Percentiles rank a stretch among this genome's conserved stretches.
phyloP scores from a whole-genome alignment of 1,140 invertebrate species.

The Saxidomus purpurata region DNA sequence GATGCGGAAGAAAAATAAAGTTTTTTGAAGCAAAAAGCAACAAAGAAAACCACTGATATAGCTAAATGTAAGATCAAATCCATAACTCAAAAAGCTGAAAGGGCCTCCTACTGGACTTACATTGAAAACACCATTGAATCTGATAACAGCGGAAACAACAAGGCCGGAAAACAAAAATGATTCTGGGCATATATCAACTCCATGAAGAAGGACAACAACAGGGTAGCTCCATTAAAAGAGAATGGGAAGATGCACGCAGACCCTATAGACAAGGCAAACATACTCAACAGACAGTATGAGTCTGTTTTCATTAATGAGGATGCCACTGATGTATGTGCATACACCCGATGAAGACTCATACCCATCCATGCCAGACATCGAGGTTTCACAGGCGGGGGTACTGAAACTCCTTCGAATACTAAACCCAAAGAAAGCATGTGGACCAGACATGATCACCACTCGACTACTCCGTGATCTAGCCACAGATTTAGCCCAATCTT shows the following conservation, averaged over 20 bases:
- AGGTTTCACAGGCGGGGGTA: background rate
- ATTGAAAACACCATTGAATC: slow-evolving; percentile 25
- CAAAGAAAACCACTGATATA: background rate
- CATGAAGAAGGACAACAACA: slow-evolving; percentile 28
- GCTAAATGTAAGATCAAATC: slow-evolving; percentile 15
- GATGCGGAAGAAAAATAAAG: background rate
- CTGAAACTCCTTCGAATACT: background rate
- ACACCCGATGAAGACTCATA: background rate
- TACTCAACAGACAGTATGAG: too few species aligned
- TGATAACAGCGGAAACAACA: background rate
- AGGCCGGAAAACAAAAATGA: background rate
- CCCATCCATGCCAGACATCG: slow-evolving; percentile 42
- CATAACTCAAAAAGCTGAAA: background rate
- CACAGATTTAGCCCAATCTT: background rate
- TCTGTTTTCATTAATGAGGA: too few species aligned
- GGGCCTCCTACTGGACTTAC: background rate
- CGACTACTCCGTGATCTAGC: background rate
- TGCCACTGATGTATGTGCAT: background rate
- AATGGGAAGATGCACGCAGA: slow-evolving; percentile 38
- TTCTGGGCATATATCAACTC: slow-evolving; percentile 58
- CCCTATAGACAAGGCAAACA: slow-evolving; percentile 27
- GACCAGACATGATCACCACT: slow-evolving; percentile 34
- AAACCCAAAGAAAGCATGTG: slow-evolving; percentile 11
- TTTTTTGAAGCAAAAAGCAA: background rate
- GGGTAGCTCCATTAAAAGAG: slow-evolving; percentile 46